Conservation (phyloP, 2,113 vertebrate genomes). For the Formicarius rufipectus region DNA sequence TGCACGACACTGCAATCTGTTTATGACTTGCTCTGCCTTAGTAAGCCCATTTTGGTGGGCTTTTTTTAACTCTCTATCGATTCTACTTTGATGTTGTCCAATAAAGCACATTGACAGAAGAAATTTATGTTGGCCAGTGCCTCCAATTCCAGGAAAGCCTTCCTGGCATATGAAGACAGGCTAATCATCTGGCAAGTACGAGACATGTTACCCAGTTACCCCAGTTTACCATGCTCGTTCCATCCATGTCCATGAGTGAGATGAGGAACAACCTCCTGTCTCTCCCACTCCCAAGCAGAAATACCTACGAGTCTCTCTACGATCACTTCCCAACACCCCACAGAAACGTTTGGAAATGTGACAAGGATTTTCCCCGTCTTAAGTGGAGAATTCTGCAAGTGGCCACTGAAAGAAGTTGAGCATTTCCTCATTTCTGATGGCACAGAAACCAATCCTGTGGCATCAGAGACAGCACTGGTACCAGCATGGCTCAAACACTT, state of each 20-base stretch:
- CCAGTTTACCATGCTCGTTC: background rate
- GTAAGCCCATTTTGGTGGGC: background rate
- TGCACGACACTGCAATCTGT: background rate
- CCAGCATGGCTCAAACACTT: background rate
- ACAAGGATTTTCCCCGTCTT: background rate
- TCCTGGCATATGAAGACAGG: background rate
- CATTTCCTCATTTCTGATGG: background rate
- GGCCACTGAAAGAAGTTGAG: background rate
- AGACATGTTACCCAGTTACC: background rate
- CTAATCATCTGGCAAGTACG: background rate
- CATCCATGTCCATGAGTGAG: background rate
- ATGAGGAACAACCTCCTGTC: background rate
- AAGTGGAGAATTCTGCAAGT: background rate
- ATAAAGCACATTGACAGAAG: slow-evolving; percentile 26
- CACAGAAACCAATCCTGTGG: background rate
- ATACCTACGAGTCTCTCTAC: background rate
- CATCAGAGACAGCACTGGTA: background rate
- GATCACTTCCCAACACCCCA: background rate
- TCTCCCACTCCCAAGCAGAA: background rate
- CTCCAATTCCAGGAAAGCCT: slow-evolving; percentile 2
- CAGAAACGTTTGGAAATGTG: background rate
- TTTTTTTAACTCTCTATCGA: slow-evolving; percentile 4
- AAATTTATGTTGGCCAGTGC: background rate
- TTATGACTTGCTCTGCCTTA: background rate
- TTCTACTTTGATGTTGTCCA: slow-evolving; percentile 32